Percentiles rank a stretch among this genome's conserved stretches.
phyloP scores from a whole-genome alignment of 2,888 invertebrate species.

The Merodon equestris region DNA sequence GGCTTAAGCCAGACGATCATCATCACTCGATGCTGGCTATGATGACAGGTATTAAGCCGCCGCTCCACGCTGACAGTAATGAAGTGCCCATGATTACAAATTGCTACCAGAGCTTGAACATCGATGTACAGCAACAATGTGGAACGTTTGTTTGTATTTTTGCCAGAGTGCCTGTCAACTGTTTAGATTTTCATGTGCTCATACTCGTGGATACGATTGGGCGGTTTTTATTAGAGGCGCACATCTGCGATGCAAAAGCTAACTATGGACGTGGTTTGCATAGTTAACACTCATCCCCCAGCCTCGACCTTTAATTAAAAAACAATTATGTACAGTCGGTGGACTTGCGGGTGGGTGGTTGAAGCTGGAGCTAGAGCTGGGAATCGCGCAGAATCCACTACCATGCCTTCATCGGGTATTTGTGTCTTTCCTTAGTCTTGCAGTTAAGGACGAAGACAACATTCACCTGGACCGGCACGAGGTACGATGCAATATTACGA shows the following conservation, averaged over 20 bases:
- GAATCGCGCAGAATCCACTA: constrained; percentile 1
- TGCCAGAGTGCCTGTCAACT: constrained; percentile 34
- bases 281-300: constrained; percentile 30
- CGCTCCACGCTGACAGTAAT: constrained; percentile 37
- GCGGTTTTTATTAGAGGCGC: constrained; percentile 15
- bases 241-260: not conserved
- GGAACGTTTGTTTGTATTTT: not conserved
- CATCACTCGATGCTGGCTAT: constrained; percentile 16
- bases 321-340: constrained; percentile 40
- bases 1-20: constrained; percentile 8
- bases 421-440: too few relatives aligned
- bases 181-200: constrained; percentile 21
- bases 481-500: not conserved
- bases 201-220: not conserved
- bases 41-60: constrained; percentile 31
- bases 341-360: constrained; percentile 15
- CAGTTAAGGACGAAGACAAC: not conserved
- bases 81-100: constrained; percentile 40
- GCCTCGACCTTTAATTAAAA: constrained; percentile 59
- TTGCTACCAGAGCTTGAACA: constrained; percentile 19
- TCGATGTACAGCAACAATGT: too few relatives aligned
- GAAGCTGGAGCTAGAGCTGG: not conserved
- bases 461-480: constrained; percentile 10
- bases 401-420: not conserved
- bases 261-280: constrained; percentile 22